Base-by-base conservation (phyloP, 2,888 invertebrate species). In the Bedellia somnulentella region DNA sequence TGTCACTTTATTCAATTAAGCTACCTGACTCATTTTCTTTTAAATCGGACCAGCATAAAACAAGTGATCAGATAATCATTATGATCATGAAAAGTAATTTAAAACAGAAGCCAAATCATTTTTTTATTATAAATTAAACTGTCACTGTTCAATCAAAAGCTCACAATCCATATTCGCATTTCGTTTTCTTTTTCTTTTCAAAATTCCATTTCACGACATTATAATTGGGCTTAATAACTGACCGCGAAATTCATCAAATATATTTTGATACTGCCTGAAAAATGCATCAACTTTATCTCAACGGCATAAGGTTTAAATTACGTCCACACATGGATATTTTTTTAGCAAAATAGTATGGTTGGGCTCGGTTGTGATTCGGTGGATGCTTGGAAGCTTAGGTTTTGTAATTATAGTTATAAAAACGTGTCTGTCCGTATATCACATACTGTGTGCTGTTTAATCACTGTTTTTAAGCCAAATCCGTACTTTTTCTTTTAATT, bases 111-210 rank as follows among this genome's bases (percentile, higher is more conserved):
- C 23, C 29, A 11, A 18, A 28, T 21, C n/a, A n/a, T n/a, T n/a
- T n/a, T n/a, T n/a, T n/a, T n/a, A n/a, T n/a, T n/a, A n/a, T n/a
- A 68, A 71, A 73, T 71, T 67, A 64, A 52, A 64, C 63, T 57
- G 67, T 71, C 67, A 67, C 70, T 61, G 53, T 61, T 71, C 70
- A 70, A 73, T 71, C 68, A 70, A 70, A 53, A 51, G 52, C 46
- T 46, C 44, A 56, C 54, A 29, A 6, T 62, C 66, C 64, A 68
- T 66, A 62, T 64, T 54, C 55, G 57, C 10, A 12, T 15, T 31
- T 26, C 14, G 26, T 54, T 68, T 64, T 66, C n/a, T 68, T 63
- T 55, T 46, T 50, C 53, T 54, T 57, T 47, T 6, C 18, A 18
- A 18, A 43, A 68, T 68, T 57, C 64, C 42, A 16, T 30, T 46